phyloP scores from a whole-genome alignment of 2,888 invertebrate genomes.

The Rhamphomyia laevipes region DNA sequence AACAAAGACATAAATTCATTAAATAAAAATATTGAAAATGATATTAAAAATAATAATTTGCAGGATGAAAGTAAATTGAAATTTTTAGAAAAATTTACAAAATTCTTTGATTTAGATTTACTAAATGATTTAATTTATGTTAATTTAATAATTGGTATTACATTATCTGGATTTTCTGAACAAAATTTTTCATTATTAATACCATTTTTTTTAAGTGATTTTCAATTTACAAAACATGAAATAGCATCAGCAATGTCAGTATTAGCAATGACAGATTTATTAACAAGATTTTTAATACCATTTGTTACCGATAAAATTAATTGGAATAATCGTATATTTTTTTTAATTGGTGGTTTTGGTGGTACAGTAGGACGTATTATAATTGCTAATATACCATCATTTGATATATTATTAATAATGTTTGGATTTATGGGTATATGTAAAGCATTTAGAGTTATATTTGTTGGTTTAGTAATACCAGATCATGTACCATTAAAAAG shows the following conservation, averaged over 20 bases:
- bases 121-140: constrained; percentile 56
- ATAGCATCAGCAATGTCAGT: constrained; percentile 59
- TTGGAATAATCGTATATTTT: constrained; percentile 60
- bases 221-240: constrained; percentile 43
- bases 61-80: not conserved
- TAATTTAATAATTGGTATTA: constrained; percentile 60
- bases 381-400: constrained; percentile 48
- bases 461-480: constrained; percentile 62
- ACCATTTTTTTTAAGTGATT: constrained; percentile 58
- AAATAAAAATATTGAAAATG: constrained; percentile 30
- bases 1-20: too few relatives aligned
- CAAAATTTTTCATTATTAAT: constrained; percentile 61
- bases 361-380: constrained; percentile 50
- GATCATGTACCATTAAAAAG: constrained; percentile 56
- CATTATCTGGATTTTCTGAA: constrained; percentile 58
- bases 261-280: constrained; percentile 52
- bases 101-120: constrained; percentile 60
- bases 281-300: constrained; percentile 54
- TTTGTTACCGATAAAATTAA: constrained; percentile 56
- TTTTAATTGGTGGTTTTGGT: constrained; percentile 52
- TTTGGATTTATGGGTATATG: constrained; percentile 57
- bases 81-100: constrained; percentile 43
- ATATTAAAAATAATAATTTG: too few relatives aligned
- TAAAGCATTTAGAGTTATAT: constrained; percentile 59
- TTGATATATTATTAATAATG: constrained; percentile 43